These are phyloP conservation scores for Muscidifurax raptorellus DNA, from an alignment of 1,140 invertebrate genomes.

Conservation along the genomic window DNA sequence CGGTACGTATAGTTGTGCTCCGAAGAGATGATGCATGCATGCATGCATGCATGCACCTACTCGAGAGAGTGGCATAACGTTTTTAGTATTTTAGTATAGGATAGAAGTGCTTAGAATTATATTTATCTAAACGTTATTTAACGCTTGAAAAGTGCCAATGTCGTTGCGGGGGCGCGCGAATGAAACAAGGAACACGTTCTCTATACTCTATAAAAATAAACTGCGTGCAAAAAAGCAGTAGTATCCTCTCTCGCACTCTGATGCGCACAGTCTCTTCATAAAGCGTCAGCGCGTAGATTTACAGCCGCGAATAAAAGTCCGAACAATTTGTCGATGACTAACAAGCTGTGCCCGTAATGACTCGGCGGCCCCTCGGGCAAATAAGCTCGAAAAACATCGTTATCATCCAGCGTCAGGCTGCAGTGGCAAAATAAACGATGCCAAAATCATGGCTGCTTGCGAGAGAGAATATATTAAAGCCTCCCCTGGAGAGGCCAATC, in stretches of 20 bases:
- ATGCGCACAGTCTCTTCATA: constrained; percentile 36
- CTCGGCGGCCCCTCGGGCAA: background rate
- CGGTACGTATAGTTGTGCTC: constrained; percentile 14
- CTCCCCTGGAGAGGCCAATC: background rate
- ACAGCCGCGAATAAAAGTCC: constrained; percentile 47
- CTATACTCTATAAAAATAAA: background rate
- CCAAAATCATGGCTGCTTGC: background rate
- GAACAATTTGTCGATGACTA: constrained; percentile 45
- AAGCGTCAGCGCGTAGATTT: constrained; percentile 41
- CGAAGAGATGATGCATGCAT: constrained; percentile 5
- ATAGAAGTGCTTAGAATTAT: no score
- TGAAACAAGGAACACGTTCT: background rate
- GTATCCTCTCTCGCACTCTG: background rate
- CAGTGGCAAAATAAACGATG: constrained; percentile 43
- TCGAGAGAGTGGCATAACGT: constrained; percentile 10
- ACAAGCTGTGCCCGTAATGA: constrained; percentile 41
- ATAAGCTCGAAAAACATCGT: constrained; percentile 30
- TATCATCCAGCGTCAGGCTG: background rate
- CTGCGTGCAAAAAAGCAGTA: background rate
- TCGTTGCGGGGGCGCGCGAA: no score
- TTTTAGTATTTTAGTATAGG: background rate
- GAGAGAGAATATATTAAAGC: constrained; percentile 39
- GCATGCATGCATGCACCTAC: background rate
- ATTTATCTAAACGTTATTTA: no score
- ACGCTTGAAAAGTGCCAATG: no score